These are phyloP conservation scores for Diadumene lineata DNA, from an alignment of 92 coral and sea anemone species.

Conservation along the genomic window DNA sequence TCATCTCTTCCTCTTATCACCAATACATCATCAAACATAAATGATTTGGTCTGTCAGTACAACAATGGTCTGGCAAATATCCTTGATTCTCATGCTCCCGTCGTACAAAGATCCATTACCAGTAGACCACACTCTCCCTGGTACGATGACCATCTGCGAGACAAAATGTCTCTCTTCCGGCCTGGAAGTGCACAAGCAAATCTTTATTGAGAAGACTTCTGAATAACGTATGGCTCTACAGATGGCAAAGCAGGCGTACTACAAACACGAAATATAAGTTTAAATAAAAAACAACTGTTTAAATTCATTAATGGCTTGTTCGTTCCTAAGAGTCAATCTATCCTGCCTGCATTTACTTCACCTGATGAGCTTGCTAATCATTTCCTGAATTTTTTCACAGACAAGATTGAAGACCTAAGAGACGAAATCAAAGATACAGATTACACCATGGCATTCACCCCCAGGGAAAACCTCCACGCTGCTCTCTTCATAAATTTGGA, in stretches of 20 bases:
- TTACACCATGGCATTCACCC: neutral
- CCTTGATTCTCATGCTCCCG: constrained; percentile 48
- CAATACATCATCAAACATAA: neutral
- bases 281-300: constrained; percentile 38
- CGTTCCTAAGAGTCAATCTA: constrained; percentile 8
- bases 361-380: constrained; percentile 26
- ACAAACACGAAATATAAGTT: constrained; percentile 13
- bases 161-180: constrained; percentile 38
- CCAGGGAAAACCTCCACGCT: neutral
- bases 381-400: constrained; percentile 8
- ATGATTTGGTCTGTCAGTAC: constrained; percentile 38
- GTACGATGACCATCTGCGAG: constrained; percentile 29
- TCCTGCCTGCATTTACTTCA: constrained; percentile 26
- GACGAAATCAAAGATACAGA: neutral
- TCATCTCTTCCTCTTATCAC: neutral
- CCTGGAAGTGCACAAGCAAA: constrained; percentile 47
- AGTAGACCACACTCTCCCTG: constrained; percentile 23
- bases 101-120: constrained; percentile 27
- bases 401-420: neutral
- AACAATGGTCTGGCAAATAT: constrained; percentile 31
- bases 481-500: neutral
- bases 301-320: constrained; percentile 29
- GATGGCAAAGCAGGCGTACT: constrained; percentile 30
- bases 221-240: constrained; percentile 19
- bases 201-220: constrained; percentile 26